These are phyloP conservation scores for Progne subis DNA, from an alignment of 2,113 vertebrate species.

Conservation along the genomic window DNA sequence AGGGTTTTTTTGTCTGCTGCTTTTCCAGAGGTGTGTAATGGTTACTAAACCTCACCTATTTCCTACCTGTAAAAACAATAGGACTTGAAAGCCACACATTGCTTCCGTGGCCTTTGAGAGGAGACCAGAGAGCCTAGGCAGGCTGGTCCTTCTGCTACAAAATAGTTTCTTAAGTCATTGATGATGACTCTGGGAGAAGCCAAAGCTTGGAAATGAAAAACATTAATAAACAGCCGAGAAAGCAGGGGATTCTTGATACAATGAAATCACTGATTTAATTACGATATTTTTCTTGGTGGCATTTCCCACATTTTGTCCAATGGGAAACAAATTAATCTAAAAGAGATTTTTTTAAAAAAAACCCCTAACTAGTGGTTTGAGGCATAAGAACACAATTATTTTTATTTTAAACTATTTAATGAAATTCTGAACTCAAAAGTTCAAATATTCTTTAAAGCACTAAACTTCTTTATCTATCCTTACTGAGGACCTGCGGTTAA, in stretches of 20 bases:
- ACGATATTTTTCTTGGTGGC: background rate
- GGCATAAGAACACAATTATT: background rate
- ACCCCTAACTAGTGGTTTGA: background rate
- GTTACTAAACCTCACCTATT: background rate
- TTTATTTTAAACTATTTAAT: background rate
- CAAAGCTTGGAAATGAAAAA: background rate
- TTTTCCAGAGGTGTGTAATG: background rate
- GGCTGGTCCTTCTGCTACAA: background rate
- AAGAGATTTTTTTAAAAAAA: background rate
- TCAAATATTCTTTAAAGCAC: background rate
- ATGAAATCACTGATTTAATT: background rate
- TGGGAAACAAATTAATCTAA: background rate
- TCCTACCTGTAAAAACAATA: background rate
- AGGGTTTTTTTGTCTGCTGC: background rate
- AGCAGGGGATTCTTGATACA: background rate
- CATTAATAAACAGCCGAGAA: background rate
- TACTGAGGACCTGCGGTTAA: background rate
- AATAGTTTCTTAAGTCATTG: background rate
- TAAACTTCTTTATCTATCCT: background rate
- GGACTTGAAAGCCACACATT: background rate
- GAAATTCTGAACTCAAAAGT: background rate
- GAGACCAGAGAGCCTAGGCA: background rate
- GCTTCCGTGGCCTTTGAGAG: background rate
- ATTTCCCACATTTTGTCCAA: background rate
- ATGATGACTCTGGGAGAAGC: background rate